Base-by-base conservation (phyloP, 2,888 invertebrate genomes). In the Corbicula japonica region DNA sequence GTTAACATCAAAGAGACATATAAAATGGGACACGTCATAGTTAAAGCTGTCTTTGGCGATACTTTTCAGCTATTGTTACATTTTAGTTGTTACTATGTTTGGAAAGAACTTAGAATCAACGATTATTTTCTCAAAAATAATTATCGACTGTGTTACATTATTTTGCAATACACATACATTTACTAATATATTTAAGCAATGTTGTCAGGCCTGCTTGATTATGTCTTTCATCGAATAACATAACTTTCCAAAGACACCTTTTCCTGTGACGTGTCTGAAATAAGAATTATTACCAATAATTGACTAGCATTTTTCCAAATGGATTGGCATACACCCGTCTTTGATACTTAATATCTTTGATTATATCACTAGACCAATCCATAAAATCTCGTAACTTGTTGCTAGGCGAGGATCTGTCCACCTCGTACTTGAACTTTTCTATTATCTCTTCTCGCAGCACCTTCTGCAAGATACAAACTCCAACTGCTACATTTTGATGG, bases 361-460 rank as follows among this genome's bases (percentile, higher is more conserved):
- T 90, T 78, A 93, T 92, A 69, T 92, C 92, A 35, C 81, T 80
- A 0, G 91, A 87, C 93, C 93, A 93, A 68, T 89, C 91, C 90
- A 93, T 90, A 80, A 93, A 92, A 69, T 91, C 92, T 23, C 92
- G 77, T 26, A 93, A 84, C 75, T 93, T 93, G 86, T 91, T 91
- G 78, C 90, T 92, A 4, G 92, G 92, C 6, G 91, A 90, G 0
- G 92, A 86, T 10, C 92, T 83, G 75, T 93, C 92, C 56, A 93
- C 92, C 70, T 92, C 91, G 77, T 92, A 93, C 73, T 92, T 93
- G 70, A 93, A 90, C 68, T 90, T 88, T 65, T 93, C 93, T 79
- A 92, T 93, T 41, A 93, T 92, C 65, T 92, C 90, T 58, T 92
- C 90, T 62, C 93, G 79, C 21, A 93, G 77, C 15, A 92, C 91